Evolutionary conservation across 2,888 invertebrate species (phyloP).

Genomic region (Melinopterus prodromus): DNA sequence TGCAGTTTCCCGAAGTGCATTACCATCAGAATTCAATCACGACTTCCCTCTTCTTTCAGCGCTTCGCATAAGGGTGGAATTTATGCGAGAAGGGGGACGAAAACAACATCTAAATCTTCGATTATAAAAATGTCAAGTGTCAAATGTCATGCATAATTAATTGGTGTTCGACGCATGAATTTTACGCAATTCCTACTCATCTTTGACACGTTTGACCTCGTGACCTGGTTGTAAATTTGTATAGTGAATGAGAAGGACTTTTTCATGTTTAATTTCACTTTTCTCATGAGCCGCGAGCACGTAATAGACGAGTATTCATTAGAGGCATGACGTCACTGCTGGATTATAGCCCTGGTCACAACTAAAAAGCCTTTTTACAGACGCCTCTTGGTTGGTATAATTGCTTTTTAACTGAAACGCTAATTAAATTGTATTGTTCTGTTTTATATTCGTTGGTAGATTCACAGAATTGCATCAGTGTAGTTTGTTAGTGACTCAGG

Average conservation of each 20-base stretch:
- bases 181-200: not conserved
- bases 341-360: not conserved
- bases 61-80: not conserved
- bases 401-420: not conserved
- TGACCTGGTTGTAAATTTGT: not conserved
- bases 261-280: not conserved
- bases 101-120: not conserved
- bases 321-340: not conserved
- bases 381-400: not conserved
- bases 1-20: not conserved
- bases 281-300: not conserved
- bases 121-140: not conserved
- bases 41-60: not conserved
- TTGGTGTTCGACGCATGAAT: not conserved
- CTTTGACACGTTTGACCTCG: not conserved
- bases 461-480: not conserved
- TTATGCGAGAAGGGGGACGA: not conserved
- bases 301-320: not conserved
- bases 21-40: not conserved
- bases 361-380: not conserved
- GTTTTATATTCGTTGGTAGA: not conserved
- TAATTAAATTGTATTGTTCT: slow-evolving; percentile 4
- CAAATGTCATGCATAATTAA: not conserved
- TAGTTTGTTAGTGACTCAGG: no score
- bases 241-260: not conserved